Evolutionary conservation across 2,113 vertebrate species (phyloP).

Genomic region (human (Homo sapiens)): DNA sequence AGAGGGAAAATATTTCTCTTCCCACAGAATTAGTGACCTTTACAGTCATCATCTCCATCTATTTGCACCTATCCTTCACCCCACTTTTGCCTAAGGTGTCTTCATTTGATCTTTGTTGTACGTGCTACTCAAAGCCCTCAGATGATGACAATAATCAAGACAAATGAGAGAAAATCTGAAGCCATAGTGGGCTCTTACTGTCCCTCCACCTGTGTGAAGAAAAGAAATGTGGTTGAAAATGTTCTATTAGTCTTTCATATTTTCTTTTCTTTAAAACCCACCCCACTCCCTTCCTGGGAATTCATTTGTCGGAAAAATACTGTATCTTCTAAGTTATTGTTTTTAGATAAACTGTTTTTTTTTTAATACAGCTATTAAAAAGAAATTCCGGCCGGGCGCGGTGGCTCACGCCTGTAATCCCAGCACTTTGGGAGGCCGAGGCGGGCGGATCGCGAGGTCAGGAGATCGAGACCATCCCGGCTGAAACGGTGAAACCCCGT

Average conservation of each 20-base stretch:
- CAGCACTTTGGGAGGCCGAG: too few species aligned
- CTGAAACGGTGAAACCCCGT: too few species aligned
- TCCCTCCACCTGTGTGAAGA: background rate
- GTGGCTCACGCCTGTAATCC: too few species aligned
- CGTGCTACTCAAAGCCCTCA: conserved; percentile 15
- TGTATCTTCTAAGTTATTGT: background rate
- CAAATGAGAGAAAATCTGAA: conserved; percentile 21
- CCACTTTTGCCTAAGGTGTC: background rate
- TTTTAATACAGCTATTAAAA: background rate
- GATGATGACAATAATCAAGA: conserved; percentile 13
- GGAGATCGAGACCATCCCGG: too few species aligned
- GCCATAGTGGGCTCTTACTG: background rate
- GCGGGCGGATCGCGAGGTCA: too few species aligned
- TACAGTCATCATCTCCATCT: background rate
- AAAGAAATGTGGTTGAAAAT: conserved; percentile 14
- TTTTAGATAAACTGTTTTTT: conserved; percentile 37
- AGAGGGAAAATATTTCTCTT: background rate
- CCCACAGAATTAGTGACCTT: background rate
- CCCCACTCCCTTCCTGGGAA: background rate
- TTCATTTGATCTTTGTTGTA: conserved; percentile 58
- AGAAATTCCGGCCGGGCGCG: too few species aligned
- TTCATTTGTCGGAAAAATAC: background rate
- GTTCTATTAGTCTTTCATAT: background rate
- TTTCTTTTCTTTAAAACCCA: conserved; percentile 41
- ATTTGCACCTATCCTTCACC: background rate